Conservation (phyloP, 2,113 vertebrate species). For the Heliornis fulica region DNA sequence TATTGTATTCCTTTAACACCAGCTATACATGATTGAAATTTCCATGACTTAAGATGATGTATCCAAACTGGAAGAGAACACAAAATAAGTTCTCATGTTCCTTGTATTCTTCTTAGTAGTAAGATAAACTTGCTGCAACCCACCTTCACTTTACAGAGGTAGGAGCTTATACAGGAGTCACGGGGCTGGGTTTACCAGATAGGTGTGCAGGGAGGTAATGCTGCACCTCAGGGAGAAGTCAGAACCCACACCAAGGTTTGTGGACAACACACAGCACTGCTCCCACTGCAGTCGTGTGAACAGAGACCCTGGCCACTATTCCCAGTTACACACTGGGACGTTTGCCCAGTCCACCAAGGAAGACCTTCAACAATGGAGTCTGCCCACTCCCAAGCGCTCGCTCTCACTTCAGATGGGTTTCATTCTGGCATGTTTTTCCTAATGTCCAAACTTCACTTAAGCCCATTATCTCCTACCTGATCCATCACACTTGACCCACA, state of each 20-base stretch:
- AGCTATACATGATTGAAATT: neutral
- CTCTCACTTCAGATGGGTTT: neutral
- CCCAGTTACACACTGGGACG: neutral
- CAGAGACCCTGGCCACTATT: neutral
- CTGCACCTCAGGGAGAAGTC: neutral
- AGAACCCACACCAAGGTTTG: neutral
- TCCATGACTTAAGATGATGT: neutral
- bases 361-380: neutral
- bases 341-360: neutral
- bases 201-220: rapidly evolving
- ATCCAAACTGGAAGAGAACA: neutral
- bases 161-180: neutral
- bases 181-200: neutral
- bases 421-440: rapidly evolving
- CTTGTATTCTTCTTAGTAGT: neutral
- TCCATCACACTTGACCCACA: neutral
- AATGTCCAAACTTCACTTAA: neutral
- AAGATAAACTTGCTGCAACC: neutral
- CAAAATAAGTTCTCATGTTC: neutral
- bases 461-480: neutral
- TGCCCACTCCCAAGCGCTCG: neutral
- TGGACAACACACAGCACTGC: neutral
- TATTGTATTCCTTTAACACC: neutral
- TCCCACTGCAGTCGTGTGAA: neutral
- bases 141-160: neutral